Evolutionary conservation across 2,888 invertebrate species (phyloP).

Genomic region (Pammene aurita): DNA sequence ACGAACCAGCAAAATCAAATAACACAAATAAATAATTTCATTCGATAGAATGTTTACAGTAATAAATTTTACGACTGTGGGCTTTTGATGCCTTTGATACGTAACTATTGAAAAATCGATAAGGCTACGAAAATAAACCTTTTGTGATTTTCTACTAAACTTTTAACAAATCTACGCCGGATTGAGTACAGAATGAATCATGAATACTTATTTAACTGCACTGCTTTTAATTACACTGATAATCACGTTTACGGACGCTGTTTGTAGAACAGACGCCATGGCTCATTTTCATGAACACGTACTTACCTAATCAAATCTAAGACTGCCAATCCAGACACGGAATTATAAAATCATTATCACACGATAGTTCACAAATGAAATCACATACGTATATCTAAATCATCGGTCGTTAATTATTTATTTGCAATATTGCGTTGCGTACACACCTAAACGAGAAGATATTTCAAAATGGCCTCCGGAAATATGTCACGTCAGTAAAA

Average conservation of each 20-base stretch:
- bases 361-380: conserved; percentile 54
- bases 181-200: background rate
- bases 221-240: background rate
- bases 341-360: conserved; percentile 50
- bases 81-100: no score
- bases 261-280: conserved; percentile 27
- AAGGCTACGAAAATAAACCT: conserved; percentile 9
- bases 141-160: background rate
- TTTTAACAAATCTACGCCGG: background rate
- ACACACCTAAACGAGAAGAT: conserved; percentile 24
- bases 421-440: conserved; percentile 15
- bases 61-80: conserved; percentile 21
- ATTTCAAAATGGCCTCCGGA: conserved; percentile 39
- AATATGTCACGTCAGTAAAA: conserved; percentile 10
- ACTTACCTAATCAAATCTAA: conserved; percentile 60
- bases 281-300: background rate
- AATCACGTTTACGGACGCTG: conserved; percentile 15
- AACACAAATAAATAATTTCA: background rate
- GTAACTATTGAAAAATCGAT: conserved; percentile 25
- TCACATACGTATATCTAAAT: conserved; percentile 51
- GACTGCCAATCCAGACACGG: conserved; percentile 49
- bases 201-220: background rate
- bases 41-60: conserved; percentile 14
- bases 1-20: background rate
- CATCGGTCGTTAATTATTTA: conserved; percentile 43